These are phyloP conservation scores for Geodia barretti DNA, from an alignment of 37 sponge, comb jelly and placozoan species.

Conservation along the genomic window DNA sequence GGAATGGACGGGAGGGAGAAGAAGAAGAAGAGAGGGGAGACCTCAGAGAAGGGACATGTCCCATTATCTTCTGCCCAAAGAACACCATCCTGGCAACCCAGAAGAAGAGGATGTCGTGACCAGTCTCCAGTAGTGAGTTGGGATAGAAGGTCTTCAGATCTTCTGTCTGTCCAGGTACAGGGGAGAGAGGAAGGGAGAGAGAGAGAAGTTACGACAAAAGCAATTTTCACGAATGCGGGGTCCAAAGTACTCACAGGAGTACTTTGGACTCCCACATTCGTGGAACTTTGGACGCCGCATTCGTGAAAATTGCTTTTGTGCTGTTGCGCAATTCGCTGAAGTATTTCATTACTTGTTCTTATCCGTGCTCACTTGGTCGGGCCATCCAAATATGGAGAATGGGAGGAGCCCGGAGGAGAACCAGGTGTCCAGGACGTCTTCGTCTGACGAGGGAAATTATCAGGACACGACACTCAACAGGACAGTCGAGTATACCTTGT, in stretches of 20 bases:
- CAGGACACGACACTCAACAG: not conserved
- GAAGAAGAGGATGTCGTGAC: slow-evolving; percentile 99
- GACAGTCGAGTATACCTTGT: too few species aligned
- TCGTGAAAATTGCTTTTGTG: not conserved
- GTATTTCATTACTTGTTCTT: not conserved
- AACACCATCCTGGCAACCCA: slow-evolving; percentile 99
- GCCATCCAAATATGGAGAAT: slow-evolving; percentile 98
- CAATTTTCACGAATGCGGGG: not conserved
- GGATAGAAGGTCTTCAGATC: slow-evolving; percentile 90
- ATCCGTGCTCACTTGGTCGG: slow-evolving; percentile 54
- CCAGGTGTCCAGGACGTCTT: slow-evolving; percentile 99
- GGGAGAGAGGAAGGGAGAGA: not conserved
- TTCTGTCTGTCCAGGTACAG: slow-evolving; percentile 37
- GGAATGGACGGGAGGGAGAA: too few species aligned
- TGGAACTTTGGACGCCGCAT: too few species aligned
- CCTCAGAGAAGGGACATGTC: slow-evolving; percentile 90
- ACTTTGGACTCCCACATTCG: too few species aligned
- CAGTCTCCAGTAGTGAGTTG: slow-evolving; percentile 91
- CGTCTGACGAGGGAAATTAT: slow-evolving; percentile 56
- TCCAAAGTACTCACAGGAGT: too few species aligned
- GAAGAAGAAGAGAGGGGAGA: not conserved
- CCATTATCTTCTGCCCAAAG: slow-evolving; percentile 91
- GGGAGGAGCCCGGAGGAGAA: slow-evolving; percentile 97
- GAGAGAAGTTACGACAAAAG: not conserved
- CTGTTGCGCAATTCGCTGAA: too few species aligned